Evolutionary conservation across 2,888 invertebrate genomes (phyloP).

Genomic region (Crepidodera aurea): DNA sequence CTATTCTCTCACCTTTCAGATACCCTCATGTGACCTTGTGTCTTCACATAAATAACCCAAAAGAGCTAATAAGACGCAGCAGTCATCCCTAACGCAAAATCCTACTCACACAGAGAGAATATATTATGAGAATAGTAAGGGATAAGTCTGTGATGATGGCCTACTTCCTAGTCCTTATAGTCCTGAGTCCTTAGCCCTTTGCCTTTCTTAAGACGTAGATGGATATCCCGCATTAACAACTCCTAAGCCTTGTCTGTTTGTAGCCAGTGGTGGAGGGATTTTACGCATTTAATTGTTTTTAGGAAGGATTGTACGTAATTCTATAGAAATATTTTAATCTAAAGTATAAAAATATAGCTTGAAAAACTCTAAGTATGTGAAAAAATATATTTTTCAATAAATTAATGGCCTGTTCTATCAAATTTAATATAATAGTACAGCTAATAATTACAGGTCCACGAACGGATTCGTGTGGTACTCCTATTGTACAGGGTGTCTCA

Average conservation of each 20-base stretch:
- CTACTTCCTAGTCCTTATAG: slow-evolving; percentile 48
- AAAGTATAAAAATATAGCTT: too few relatives aligned
- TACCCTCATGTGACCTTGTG: background rate
- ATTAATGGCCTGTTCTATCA: too few relatives aligned
- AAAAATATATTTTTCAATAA: too few relatives aligned
- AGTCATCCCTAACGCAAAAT: slow-evolving; percentile 46
- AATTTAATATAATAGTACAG: too few relatives aligned
- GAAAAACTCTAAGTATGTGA: too few relatives aligned
- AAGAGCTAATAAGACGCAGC: slow-evolving; percentile 39
- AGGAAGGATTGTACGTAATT: too few relatives aligned
- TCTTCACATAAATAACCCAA: slow-evolving; percentile 34
- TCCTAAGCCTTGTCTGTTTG: slow-evolving; percentile 7
- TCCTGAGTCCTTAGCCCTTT: slow-evolving; percentile 50
- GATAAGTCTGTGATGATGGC: slow-evolving; percentile 59
- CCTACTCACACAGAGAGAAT: slow-evolving; percentile 56
- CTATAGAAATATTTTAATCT: too few relatives aligned
- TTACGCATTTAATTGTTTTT: too few relatives aligned
- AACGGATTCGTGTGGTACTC: too few relatives aligned
- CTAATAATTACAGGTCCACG: too few relatives aligned
- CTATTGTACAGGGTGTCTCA: too few relatives aligned
- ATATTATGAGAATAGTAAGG: slow-evolving; percentile 58
- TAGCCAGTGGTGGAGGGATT: background rate
- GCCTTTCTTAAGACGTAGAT: slow-evolving; percentile 57
- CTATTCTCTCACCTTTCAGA: too few relatives aligned
- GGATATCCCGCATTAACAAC: slow-evolving; percentile 53